Base-by-base conservation (phyloP, 2,113 vertebrate species). In the Platichthys stellatus region DNA sequence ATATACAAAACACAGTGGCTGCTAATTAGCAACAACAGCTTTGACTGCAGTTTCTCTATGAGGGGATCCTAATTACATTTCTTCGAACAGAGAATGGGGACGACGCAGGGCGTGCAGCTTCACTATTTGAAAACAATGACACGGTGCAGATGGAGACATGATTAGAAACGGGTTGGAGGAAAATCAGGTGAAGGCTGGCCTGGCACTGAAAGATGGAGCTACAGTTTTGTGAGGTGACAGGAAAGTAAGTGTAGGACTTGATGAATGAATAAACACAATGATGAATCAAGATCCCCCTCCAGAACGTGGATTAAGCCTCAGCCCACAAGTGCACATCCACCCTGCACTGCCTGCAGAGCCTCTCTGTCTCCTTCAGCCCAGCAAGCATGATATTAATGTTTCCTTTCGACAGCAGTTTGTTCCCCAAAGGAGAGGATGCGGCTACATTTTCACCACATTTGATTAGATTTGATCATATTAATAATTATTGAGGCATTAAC, bases 41-140 rank as follows among this genome's bases (percentile, higher is more conserved):
- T 21, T 63, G 54, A 69, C 31, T 60, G 60, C 60, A n/a, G 69
- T 68, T 78, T 57, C 49, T 43, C 45, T n/a, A n/a, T 63, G 58
- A 54, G 28, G 4, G 21, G 35, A 61, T 45, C 62, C 15, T 73
- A 68, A 85, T 76, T 68, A 51, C 62, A 49, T 47, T 8, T 63
- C 58, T 61, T 23, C 75, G 20, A 12, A 63, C 15, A n/a, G 43
- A 35, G 63, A 26, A 21, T 40, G 24, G 13, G 73, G 65, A 56
- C 45, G 13, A 35, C 51, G 63, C 24, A 31, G 24, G 13, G 73
- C 64, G 40, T 43, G 17, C 31, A 12, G 15, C 38, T 66, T 20
- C 13, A 23, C 11, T 15, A 53, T 60, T 31, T 40, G 3, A 23
- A 20, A 71, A 71, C 21, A 62, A 15, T 31, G 4, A 47, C 26